These are phyloP conservation scores for Aphelocoma californica DNA, from an alignment of 2,797 vertebrate species.

Conservation along the genomic window DNA sequence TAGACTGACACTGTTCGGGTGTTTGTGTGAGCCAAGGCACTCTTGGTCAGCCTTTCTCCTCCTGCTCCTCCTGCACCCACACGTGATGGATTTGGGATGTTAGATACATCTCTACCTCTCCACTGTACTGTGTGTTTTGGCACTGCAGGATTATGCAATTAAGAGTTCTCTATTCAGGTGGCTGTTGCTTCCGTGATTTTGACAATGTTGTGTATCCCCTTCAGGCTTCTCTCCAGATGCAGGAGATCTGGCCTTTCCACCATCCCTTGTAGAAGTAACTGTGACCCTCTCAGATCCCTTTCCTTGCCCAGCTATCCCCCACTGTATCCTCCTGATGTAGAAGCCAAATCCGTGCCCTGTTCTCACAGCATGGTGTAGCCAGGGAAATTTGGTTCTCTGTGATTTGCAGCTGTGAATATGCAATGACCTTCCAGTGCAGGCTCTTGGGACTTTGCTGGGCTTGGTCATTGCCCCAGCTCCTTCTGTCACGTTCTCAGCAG, in stretches of 20 bases:
- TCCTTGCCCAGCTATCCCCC: background rate
- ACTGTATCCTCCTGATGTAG: background rate
- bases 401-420: fast-evolving
- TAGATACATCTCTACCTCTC: background rate
- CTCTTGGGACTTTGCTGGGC: background rate
- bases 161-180: background rate
- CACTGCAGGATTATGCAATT: background rate
- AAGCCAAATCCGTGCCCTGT: too few relatives aligned
- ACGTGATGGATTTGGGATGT: background rate
- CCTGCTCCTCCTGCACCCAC: background rate
- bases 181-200: background rate
- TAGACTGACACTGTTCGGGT: fast-evolving
- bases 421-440: background rate
- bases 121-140: background rate
- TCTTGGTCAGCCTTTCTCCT: background rate
- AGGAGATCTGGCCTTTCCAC: background rate
- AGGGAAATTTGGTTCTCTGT: fast-evolving
- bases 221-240: background rate
- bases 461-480: background rate
- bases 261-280: background rate
- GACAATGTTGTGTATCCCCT: background rate
- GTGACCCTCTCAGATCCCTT: background rate
- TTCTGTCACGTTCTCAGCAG: background rate
- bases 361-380: fast-evolving
- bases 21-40: background rate